Evolutionary conservation across 2,888 invertebrate species (phyloP), one percentile per base, ranked within the genome.

Genomic region (Melipona beecheii): DNA sequence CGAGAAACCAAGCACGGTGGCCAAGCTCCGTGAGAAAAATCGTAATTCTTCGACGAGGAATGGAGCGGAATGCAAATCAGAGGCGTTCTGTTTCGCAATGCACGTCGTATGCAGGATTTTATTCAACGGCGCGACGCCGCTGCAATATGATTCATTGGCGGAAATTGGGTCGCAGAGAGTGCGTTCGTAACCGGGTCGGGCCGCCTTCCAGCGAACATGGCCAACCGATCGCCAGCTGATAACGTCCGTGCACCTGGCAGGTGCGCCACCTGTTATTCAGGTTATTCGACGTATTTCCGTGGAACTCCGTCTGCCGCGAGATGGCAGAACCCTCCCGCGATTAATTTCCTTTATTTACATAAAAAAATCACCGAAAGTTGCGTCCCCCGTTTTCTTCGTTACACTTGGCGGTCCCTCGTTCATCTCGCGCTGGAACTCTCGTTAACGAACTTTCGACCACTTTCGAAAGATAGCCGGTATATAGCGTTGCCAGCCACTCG

Each of bases 221-320:
- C 50, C 70, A 58, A 62, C 43, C 78, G 77, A 84, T 87, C 72
- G 70, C 76, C 83, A 76, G 64, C 82, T 84, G 84, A 89, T 84
- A 86, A 82, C 75, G 84, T 80, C 56, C 72, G 58, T 76, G 78
- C 77, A 84, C 74, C 83, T 80, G 75, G 73, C 84, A 86, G 88
- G 82, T 84, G 81, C 80, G 83, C 86, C 88, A 87, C 86, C 87
- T 89, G 87, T 78, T 89, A 87, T 83, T 81, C 83, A 69, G 64
- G 75, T 77, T 71, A 60, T 81, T 36, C 74, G 78, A 78, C 78
- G 70, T 68, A n/a, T 71, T 52, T 54, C 66, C 62, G 27, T 50
- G 49, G 66, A 58, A 56, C 15, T n/a, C n/a, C 56, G 15, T 31
- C 62, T 73, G 58, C 75, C 87, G 72, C 81, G 75, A 81, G 74